These are phyloP conservation scores for Troilus luridus DNA, from an alignment of 2,888 invertebrate genomes.

Conservation along the genomic window DNA sequence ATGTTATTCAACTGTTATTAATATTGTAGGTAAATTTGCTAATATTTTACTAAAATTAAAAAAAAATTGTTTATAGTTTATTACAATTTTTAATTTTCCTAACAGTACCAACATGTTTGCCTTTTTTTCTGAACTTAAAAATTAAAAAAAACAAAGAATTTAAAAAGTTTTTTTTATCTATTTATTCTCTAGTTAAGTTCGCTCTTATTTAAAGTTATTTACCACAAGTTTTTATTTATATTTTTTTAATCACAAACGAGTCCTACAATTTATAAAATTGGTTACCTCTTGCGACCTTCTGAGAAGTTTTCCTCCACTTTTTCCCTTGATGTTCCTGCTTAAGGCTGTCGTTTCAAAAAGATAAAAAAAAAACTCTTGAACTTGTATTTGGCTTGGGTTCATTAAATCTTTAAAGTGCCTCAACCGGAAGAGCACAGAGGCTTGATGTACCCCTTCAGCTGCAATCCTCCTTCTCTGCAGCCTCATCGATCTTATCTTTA, in stretches of 20 bases:
- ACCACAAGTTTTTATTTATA: neutral
- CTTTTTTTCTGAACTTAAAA: no score
- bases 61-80: no score
- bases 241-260: neutral
- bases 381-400: conserved; percentile 16
- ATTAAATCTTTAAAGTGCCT: conserved; percentile 1
- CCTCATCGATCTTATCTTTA: neutral
- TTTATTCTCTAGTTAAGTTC: neutral
- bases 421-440: neutral
- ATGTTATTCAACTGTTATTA: no score
- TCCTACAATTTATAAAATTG: neutral
- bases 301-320: neutral
- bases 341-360: neutral
- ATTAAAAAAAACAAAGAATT: no score
- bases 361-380: neutral
- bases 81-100: no score
- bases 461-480: neutral
- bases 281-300: neutral
- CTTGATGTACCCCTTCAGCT: neutral
- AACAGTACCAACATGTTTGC: no score
- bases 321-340: neutral
- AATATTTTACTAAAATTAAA: no score
- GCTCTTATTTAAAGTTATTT: neutral
- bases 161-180: neutral
- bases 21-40: no score